Evolutionary conservation across 2,888 invertebrate genomes (phyloP), one percentile per base, ranked within the genome.

Genomic region (Ditula angustiorana): DNA sequence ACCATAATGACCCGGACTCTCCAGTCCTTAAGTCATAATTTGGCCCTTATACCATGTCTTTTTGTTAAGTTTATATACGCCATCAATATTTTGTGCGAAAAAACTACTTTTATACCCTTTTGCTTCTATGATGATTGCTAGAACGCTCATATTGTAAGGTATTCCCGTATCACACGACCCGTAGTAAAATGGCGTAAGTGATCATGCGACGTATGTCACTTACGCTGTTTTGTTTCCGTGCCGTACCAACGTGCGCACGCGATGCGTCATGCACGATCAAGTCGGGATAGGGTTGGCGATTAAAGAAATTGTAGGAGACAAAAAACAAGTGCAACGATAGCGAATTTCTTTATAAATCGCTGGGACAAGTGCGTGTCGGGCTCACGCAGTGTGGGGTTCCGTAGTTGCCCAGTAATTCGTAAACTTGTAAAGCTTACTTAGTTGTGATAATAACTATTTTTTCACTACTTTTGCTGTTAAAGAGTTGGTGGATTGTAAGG

Each of bases 261-360:
- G 75, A 81, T 86, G 87, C 85, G 88, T 87, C 87, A 88, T 86
- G 85, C 86, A 79, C 83, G 78, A 83, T 82, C 79, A 75, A 75
- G 70, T 75, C 73, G 56, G 37, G 5, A 53, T 63, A 83, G 82
- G 82, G 84, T 21, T 83, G 78, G 1, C 75, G 61, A 23, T 24
- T 16, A 28, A 41, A 33, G 44, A 53, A 46, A 46, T 61, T 49
- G 11, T 16, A 13, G 11, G 3, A 53, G 5, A 8, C 5, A 35
- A 11, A 8, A 5, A 46, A 46, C 7, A 8, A 3, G 11, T 1
- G 7, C 5, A 23, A 23, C 11, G n/a, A n/a, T n/a, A n/a, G n/a
- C n/a, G n/a, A n/a, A n/a, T n/a, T n/a, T n/a, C n/a, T n/a, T n/a
- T n/a, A n/a, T n/a, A n/a, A n/a, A n/a, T n/a, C n/a, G n/a, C n/a